A percentile compares a stretch with the other conserved stretches of the same genome.
Evolutionary conservation across 2,888 invertebrate species (phyloP).

Genomic region (Cepaea hortensis): DNA sequence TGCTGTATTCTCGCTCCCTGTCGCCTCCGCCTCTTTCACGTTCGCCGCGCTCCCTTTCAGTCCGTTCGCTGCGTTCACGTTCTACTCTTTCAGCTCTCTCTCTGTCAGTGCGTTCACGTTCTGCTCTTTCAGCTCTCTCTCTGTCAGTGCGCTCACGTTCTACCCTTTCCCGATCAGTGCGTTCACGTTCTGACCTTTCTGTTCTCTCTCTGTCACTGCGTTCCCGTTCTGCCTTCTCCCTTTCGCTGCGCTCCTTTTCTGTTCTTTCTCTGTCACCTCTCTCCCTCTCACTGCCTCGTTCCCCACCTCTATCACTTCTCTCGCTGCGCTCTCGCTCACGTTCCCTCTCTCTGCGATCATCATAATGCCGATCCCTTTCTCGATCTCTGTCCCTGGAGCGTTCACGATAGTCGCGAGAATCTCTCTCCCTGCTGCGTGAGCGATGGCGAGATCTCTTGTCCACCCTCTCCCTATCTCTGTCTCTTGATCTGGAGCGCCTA

Average conservation of each 20-base stretch:
- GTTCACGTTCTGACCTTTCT: slow-evolving; percentile 54
- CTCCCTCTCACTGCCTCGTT: slow-evolving; percentile 78
- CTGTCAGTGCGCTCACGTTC: slow-evolving; percentile 61
- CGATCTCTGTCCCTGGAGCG: slow-evolving; percentile 63
- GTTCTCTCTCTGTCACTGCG: slow-evolving; percentile 69
- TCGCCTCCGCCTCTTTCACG: slow-evolving; percentile 53
- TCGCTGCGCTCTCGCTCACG: slow-evolving; percentile 78
- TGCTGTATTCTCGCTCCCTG: slow-evolving; percentile 53
- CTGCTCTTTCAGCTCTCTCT: slow-evolving; percentile 56
- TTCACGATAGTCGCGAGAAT: slow-evolving; percentile 55
- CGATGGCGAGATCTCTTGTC: slow-evolving; percentile 73
- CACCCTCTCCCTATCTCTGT: slow-evolving; percentile 78
- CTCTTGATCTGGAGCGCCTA: slow-evolving; percentile 87
- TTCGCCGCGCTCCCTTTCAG: slow-evolving; percentile 55
- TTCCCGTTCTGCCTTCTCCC: slow-evolving; percentile 67
- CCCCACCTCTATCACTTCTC: slow-evolving; percentile 75
- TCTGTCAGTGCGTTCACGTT: slow-evolving; percentile 56
- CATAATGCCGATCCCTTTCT: slow-evolving; percentile 77
- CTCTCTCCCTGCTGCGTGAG: slow-evolving; percentile 77
- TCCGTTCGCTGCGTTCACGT: slow-evolving; percentile 67
- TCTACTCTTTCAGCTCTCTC: slow-evolving; percentile 51
- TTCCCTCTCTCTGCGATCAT: slow-evolving; percentile 75
- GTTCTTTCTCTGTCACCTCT: slow-evolving; percentile 62
- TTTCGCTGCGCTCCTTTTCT: slow-evolving; percentile 55
- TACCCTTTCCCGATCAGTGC: slow-evolving; percentile 56